phyloP scores from a whole-genome alignment of 1,140 invertebrate genomes.

The Drosophila sechellia region DNA sequence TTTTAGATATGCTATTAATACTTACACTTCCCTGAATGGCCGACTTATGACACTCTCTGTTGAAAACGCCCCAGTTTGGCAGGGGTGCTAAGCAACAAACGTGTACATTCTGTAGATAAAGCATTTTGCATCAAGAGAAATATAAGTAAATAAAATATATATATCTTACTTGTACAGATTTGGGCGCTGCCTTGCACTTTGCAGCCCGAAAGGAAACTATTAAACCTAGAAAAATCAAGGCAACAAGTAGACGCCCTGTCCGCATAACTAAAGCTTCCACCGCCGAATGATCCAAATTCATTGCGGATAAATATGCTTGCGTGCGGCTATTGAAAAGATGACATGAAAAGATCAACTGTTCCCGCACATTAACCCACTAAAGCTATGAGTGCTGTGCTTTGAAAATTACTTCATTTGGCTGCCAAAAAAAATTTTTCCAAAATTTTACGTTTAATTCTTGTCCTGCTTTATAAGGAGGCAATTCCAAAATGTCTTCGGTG shows the following conservation, averaged over 20 bases:
- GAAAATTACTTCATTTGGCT: conserved; percentile 18
- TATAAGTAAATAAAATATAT: neutral
- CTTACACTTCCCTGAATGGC: conserved; percentile 58
- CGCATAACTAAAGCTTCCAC: conserved; percentile 28
- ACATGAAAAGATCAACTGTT: conserved; percentile 11
- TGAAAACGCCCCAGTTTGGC: conserved; percentile 67
- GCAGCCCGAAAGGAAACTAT: conserved; percentile 5
- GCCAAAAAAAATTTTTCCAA: neutral
- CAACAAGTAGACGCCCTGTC: conserved; percentile 12
- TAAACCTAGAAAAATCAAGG: neutral
- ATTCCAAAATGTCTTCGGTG: neutral
- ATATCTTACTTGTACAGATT: conserved; percentile 50
- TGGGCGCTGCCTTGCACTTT: conserved; percentile 64
- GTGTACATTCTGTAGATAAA: conserved; percentile 51
- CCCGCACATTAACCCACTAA: conserved; percentile 15
- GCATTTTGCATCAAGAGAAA: neutral
- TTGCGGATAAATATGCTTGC: neutral
- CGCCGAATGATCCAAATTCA: neutral
- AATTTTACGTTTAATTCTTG: conserved; percentile 2
- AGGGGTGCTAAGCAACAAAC: conserved; percentile 60
- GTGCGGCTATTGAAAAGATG: conserved; percentile 21
- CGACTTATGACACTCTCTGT: conserved; percentile 50
- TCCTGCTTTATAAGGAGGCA: no score
- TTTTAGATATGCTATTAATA: neutral
- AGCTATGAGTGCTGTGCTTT: neutral